phyloP scores from a whole-genome alignment of 2,888 invertebrate species.

The Heliconius erato region DNA sequence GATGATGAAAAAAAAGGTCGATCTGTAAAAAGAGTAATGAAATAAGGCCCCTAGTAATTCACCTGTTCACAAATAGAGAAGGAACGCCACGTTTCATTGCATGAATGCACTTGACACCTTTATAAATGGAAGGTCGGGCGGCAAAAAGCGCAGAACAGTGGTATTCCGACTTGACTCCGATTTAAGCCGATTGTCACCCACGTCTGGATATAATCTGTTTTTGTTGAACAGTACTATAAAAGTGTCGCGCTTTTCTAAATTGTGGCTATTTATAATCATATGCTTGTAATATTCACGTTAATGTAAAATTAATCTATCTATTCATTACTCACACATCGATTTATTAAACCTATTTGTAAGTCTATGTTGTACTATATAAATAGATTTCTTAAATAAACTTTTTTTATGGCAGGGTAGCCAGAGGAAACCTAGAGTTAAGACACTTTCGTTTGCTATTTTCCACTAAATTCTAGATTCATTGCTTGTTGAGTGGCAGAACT shows the following conservation, averaged over 20 bases:
- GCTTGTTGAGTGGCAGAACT: too few species aligned
- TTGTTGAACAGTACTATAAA: slow-evolving; percentile 30
- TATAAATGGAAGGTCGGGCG: slow-evolving; percentile 70
- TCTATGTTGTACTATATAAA: neutral
- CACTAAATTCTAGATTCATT: too few species aligned
- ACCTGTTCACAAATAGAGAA: slow-evolving; percentile 58
- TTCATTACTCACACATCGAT: neutral
- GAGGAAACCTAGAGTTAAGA: too few species aligned
- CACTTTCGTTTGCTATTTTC: too few species aligned
- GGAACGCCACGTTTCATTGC: slow-evolving; percentile 68
- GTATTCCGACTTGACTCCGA: slow-evolving; percentile 49
- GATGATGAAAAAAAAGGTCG: neutral
- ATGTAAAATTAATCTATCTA: slow-evolving; percentile 6
- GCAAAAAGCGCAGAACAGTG: slow-evolving; percentile 66
- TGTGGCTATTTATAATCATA: slow-evolving; percentile 26
- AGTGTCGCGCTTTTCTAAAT: slow-evolving; percentile 34
- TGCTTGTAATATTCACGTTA: neutral
- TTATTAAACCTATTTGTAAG: neutral
- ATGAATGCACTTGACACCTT: slow-evolving; percentile 78
- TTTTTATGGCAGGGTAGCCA: too few species aligned
- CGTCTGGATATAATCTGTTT: slow-evolving; percentile 42
- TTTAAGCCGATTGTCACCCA: slow-evolving; percentile 50
- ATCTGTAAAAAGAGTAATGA: slow-evolving; percentile 30
- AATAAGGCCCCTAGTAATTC: slow-evolving; percentile 17
- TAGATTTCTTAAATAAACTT: neutral